Evolutionary conservation across 2,113 vertebrate genomes (phyloP).

Genomic region (Cariama cristata): DNA sequence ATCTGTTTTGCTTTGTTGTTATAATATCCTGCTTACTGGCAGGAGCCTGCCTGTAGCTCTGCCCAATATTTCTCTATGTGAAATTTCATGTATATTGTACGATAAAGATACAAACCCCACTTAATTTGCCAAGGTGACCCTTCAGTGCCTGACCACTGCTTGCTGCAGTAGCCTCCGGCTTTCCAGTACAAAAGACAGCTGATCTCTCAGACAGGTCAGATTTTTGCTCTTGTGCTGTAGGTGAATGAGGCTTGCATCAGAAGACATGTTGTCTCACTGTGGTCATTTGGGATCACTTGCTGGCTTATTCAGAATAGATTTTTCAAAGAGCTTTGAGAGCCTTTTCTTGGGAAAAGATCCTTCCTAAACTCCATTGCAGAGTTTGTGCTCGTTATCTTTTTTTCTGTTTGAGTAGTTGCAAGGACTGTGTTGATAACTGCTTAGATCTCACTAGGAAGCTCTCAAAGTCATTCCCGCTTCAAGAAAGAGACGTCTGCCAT

Average conservation of each 20-base stretch:
- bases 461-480: background rate
- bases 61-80: background rate
- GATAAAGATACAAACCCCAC: background rate
- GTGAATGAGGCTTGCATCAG: background rate
- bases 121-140: background rate
- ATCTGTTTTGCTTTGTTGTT: background rate
- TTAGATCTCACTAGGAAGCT: background rate
- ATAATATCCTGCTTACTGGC: background rate
- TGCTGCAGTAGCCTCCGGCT: background rate
- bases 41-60: background rate
- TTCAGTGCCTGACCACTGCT: background rate
- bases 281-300: background rate
- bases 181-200: background rate
- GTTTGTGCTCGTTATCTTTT: background rate
- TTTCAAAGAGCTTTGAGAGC: background rate
- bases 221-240: background rate
- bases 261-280: background rate
- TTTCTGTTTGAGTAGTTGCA: background rate
- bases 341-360: background rate
- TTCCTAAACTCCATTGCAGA: background rate
- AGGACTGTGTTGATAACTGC: background rate
- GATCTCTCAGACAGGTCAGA: background rate
- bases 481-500: background rate
- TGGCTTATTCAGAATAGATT: background rate
- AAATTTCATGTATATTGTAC: background rate